Percentiles rank a stretch among this genome's conserved stretches.
Conservation (phyloP, 2,888 invertebrate species). For the Lycia hirtaria region DNA sequence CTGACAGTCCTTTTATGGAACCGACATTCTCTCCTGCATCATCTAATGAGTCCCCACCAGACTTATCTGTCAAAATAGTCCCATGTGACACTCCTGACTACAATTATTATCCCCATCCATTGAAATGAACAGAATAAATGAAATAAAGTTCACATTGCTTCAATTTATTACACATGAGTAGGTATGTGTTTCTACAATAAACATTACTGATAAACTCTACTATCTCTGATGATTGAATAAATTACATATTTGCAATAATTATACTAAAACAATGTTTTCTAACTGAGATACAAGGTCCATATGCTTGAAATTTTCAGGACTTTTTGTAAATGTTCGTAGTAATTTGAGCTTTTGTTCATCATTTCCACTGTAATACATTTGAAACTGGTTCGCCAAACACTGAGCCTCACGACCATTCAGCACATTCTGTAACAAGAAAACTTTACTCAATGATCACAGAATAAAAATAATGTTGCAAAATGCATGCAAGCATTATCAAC, state of each 20-base stretch:
- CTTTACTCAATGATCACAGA: background rate
- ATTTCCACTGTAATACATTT: slow-evolving; percentile 91
- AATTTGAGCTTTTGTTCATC: slow-evolving; percentile 87
- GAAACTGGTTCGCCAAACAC: slow-evolving; percentile 93
- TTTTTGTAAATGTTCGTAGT: slow-evolving; percentile 88
- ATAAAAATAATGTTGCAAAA: background rate
- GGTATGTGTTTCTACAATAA: background rate
- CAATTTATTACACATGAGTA: background rate
- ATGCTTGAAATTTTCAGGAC: slow-evolving; percentile 91
- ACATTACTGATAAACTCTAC: background rate
- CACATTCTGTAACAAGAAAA: slow-evolving; percentile 81
- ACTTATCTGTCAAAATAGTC: background rate
- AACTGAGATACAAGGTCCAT: slow-evolving; percentile 92
- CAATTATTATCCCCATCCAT: slow-evolving; percentile 68
- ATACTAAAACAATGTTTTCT: slow-evolving; percentile 85
- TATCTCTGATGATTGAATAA: background rate
- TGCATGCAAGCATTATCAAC: too few relatives aligned
- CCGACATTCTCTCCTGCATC: background rate
- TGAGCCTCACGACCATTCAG: slow-evolving; percentile 92
- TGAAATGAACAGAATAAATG: slow-evolving; percentile 49
- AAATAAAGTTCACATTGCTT: background rate
- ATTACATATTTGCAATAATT: too few relatives aligned
- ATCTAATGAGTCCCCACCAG: background rate
- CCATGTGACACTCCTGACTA: slow-evolving; percentile 66
- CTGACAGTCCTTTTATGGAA: background rate